These are phyloP conservation scores for Schizopygopsis pylzovi DNA, from an alignment of 2,797 vertebrate species.

Conservation along the genomic window DNA sequence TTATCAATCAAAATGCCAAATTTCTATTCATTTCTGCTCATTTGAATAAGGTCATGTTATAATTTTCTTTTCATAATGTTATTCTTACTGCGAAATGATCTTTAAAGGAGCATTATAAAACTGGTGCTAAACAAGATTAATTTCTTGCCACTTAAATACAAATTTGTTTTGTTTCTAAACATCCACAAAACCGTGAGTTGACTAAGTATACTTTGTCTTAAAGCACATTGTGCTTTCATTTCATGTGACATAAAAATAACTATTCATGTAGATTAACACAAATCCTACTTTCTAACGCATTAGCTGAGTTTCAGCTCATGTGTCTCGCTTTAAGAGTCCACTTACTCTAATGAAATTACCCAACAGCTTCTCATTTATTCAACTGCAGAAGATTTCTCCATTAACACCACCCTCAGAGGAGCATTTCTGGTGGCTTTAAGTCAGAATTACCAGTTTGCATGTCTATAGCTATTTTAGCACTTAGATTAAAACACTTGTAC, in stretches of 20 bases:
- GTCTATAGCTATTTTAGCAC: conserved; percentile 27
- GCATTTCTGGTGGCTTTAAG: conserved; percentile 11
- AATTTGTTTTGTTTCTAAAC: conserved; percentile 12
- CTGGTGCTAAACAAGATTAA: background rate
- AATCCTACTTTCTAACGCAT: conserved; percentile 8
- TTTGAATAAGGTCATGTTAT: background rate
- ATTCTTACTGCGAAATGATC: background rate
- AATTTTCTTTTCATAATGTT: background rate
- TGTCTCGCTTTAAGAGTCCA: background rate
- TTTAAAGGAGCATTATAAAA: conserved; percentile 13
- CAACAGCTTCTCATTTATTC: conserved; percentile 27
- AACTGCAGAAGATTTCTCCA: background rate
- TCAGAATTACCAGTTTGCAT: conserved; percentile 13
- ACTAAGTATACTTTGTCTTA: background rate
- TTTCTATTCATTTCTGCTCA: background rate
- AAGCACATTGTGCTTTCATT: background rate
- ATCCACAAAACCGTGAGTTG: background rate
- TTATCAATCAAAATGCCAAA: background rate
- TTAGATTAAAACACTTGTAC: conserved; percentile 32
- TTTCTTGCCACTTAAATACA: background rate
- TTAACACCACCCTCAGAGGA: conserved; percentile 13
- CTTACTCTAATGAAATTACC: conserved; percentile 31
- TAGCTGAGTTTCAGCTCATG: conserved; percentile 13
- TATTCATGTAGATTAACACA: conserved; percentile 9
- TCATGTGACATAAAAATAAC: background rate